Conservation (phyloP, 1,140 invertebrate species). For the Psix sp. region DNA sequence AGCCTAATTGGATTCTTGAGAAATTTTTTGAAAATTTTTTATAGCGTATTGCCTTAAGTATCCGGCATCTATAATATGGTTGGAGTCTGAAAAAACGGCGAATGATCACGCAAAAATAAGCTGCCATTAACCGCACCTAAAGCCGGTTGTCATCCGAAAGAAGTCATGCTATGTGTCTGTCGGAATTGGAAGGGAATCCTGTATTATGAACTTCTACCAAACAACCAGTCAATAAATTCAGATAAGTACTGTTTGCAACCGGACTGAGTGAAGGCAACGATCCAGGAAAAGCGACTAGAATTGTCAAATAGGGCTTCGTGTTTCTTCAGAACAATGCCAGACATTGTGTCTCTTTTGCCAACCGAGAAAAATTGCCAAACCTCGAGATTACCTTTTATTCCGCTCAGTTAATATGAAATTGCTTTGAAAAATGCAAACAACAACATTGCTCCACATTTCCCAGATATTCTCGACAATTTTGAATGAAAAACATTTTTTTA, state of each 20-base stretch:
- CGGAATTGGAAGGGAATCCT: conserved; percentile 24
- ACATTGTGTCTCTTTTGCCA: conserved; percentile 16
- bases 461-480: conserved; percentile 4
- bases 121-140: conserved; percentile 17
- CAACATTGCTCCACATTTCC: conserved; percentile 11
- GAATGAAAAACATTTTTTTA: too few relatives aligned
- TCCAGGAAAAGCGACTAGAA: conserved; percentile 29
- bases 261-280: conserved; percentile 18
- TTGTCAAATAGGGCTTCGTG: conserved; percentile 27
- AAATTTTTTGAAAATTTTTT: too few relatives aligned
- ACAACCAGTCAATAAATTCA: conserved; percentile 40
- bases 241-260: conserved; percentile 22
- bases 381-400: conserved; percentile 22
- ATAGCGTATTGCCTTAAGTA: too few relatives aligned
- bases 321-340: conserved; percentile 30
- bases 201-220: conserved; percentile 22
- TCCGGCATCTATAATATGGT: too few relatives aligned
- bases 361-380: conserved; percentile 26
- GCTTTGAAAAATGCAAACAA: conserved; percentile 11
- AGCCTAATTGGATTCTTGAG: too few relatives aligned
- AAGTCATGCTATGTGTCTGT: conserved; percentile 19
- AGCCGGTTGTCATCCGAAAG: conserved; percentile 18
- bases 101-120: conserved; percentile 10
- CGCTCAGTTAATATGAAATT: conserved; percentile 18
- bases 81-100: conserved; percentile 5